Percentiles rank a stretch among this genome's conserved stretches.
Conservation (phyloP, 2,888 invertebrate genomes). For the Merodon equestris region DNA sequence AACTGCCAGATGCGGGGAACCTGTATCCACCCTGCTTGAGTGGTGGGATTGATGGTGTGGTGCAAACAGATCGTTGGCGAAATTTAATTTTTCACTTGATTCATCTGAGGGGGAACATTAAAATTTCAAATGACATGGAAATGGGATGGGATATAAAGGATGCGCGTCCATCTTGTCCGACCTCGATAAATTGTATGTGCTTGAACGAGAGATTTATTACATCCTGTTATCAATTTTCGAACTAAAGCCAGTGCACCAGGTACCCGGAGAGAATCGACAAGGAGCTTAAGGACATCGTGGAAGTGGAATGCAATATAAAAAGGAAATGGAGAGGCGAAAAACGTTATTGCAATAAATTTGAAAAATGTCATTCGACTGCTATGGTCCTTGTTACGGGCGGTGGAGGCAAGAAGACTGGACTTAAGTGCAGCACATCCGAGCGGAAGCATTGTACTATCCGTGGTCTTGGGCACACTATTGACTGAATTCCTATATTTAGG, state of each 20-base stretch:
- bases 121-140: constrained; percentile 51
- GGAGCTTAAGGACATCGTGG: constrained; percentile 50
- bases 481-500: no score
- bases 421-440: no score
- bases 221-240: constrained; percentile 65
- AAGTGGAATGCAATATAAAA: constrained; percentile 10
- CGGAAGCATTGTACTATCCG: no score
- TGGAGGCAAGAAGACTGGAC: no score
- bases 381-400: constrained; percentile 8
- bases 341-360: constrained; percentile 64
- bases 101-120: constrained; percentile 44
- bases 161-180: constrained; percentile 63
- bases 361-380: constrained; percentile 55
- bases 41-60: not conserved
- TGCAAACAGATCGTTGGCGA: constrained; percentile 9
- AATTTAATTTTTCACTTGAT: constrained; percentile 8
- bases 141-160: constrained; percentile 7
- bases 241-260: constrained; percentile 50
- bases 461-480: no score
- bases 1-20: constrained; percentile 42
- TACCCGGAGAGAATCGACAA: not conserved
- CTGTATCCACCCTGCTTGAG: not conserved
- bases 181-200: constrained; percentile 65
- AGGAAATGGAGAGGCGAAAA: constrained; percentile 33
- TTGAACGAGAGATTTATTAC: constrained; percentile 60